Percentiles rank a stretch among this genome's conserved stretches.
Evolutionary conservation across 2,113 vertebrate species (phyloP).

Genomic region (Plestiodon gilberti): DNA sequence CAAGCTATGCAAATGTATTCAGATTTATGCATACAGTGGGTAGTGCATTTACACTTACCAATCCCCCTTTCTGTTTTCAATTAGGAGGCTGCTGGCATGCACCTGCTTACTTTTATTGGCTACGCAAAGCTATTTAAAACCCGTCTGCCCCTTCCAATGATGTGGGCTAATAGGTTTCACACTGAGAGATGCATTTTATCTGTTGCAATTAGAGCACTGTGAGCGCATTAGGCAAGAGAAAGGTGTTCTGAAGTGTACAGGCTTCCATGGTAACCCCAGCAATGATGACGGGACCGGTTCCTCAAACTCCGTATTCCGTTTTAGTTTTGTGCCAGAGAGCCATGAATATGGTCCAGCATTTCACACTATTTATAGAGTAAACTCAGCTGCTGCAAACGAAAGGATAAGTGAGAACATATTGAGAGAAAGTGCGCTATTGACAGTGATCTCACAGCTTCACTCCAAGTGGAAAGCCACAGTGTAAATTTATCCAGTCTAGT

Average conservation of each 20-base stretch:
- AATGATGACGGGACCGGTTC: slow-evolving; percentile 69
- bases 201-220: slow-evolving; percentile 71
- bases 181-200: slow-evolving; percentile 66
- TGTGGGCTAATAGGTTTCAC: slow-evolving; percentile 63
- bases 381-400: slow-evolving; percentile 72
- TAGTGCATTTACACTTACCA: slow-evolving; percentile 15
- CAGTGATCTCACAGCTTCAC: slow-evolving; percentile 47
- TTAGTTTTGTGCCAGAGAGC: slow-evolving; percentile 73
- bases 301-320: slow-evolving; percentile 46
- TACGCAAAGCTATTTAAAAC: slow-evolving; percentile 63
- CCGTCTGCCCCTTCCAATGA: slow-evolving; percentile 66
- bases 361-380: slow-evolving; percentile 80
- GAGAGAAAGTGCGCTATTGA: background rate
- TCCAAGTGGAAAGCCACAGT: slow-evolving; percentile 43
- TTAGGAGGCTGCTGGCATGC: slow-evolving; percentile 50
- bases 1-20: slow-evolving; percentile 29
- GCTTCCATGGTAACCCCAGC: slow-evolving; percentile 78
- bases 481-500: slow-evolving; percentile 33
- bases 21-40: slow-evolving; percentile 19
- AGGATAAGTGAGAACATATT: slow-evolving; percentile 10
- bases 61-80: slow-evolving; percentile 26
- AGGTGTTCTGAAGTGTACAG: slow-evolving; percentile 49
- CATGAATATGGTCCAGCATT: slow-evolving; percentile 69
- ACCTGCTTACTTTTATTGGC: slow-evolving; percentile 54
- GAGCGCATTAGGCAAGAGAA: slow-evolving; percentile 28